Evolutionary conservation across 2,888 invertebrate species (phyloP), one percentile per base, ranked within the genome.

Genomic region (Drosophila mulleri): DNA sequence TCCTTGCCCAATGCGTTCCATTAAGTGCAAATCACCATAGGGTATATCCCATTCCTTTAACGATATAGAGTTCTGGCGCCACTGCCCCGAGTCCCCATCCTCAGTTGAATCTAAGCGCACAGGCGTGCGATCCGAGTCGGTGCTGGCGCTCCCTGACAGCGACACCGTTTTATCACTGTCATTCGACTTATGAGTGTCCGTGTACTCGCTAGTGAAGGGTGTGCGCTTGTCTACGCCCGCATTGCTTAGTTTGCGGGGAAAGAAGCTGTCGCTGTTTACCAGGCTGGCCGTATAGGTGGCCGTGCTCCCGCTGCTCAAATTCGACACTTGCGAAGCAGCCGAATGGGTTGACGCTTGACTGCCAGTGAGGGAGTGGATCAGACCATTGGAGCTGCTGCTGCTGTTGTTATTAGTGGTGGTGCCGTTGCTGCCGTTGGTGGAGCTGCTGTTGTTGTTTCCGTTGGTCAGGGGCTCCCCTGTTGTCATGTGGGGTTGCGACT

Each of bases 1-100:
- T 0, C 99, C 99, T 32, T 95, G 96, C 47, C 99, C 98, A 79
- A 99, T 97, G 88, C 95, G 94, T 77, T 98, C 98, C 77, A 96
- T 96, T 90, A 98, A 94, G 86, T 96, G 95, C 79, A 99, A 93
- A 93, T 99, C 98, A 91, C 98, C 97, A 94, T 96, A 98, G n/a
- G 98, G 98, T 92, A 99, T 99, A 94, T 99, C 98, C 99, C 99
- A 99, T 92, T 99, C 98, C 90, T 97, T 95, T 94, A 98, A 95
- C 1, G 98, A 98, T 78, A 98, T 93, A 83, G 97, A 97, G 91
- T 97, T 97, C 92, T 97, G 97, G 29, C 97, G 96, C 97, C 97
- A 97, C 73, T 91, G 93, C 35, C 90, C 93, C 11, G 93, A 95
- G 90, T 96, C 96, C 88, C 95, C 96, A 89, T 97, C 97, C 90